Percentiles rank a stretch among this genome's conserved stretches.
Conservation (phyloP, 2,888 invertebrate genomes). For the Drosophila parthenogenetica region DNA sequence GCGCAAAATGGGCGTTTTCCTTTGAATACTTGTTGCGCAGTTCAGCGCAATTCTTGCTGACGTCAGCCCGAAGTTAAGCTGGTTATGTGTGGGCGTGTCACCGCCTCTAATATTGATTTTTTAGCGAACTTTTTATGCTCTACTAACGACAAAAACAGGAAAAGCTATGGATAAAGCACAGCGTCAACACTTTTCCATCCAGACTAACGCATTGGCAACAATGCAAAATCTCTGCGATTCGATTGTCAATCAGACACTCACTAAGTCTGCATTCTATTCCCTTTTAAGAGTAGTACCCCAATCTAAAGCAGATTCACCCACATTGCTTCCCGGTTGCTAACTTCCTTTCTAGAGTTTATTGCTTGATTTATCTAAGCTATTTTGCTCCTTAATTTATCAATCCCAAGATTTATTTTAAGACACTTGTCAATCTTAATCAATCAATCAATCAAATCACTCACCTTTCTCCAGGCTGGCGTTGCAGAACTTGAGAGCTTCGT, state of each 20-base stretch:
- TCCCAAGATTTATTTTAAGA: too few species aligned
- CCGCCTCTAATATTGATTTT: conserved; percentile 46
- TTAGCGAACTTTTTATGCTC: background rate
- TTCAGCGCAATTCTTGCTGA: conserved; percentile 41
- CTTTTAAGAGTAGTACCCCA: too few species aligned
- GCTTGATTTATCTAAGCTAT: too few species aligned
- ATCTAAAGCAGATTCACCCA: too few species aligned
- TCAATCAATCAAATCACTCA: conserved; percentile 70
- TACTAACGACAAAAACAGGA: background rate
- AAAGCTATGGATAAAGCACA: background rate
- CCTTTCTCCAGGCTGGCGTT: conserved; percentile 85
- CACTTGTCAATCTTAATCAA: background rate
- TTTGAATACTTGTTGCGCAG: conserved; percentile 65
- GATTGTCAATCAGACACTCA: conserved; percentile 4
- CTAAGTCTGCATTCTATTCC: background rate
- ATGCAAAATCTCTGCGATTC: background rate
- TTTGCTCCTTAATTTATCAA: too few species aligned
- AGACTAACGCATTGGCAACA: background rate
- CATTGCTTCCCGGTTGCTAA: background rate
- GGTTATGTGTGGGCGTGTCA: conserved; percentile 9
- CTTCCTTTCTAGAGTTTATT: too few species aligned
- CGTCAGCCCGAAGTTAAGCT: conserved; percentile 58
- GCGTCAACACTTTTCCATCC: background rate
- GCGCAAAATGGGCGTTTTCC: conserved; percentile 4
- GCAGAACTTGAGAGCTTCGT: conserved; percentile 85